These are phyloP conservation scores for Antedon mediterranea DNA, from an alignment of 53 echinoderm and acorn worm genomes.

Conservation along the genomic window DNA sequence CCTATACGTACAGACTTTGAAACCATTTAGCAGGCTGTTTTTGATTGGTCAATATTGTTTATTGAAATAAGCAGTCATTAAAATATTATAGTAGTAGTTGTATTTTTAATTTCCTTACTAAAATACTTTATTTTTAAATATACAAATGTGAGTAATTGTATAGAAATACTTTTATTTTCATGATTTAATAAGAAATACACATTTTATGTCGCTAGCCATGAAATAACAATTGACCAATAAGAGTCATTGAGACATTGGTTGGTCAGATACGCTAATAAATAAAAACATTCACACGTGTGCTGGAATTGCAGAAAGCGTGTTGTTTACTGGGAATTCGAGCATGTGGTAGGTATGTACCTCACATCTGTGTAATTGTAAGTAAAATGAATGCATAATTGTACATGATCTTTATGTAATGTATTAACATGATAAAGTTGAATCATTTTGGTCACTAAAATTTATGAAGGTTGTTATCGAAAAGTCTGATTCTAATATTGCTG, in stretches of 20 bases:
- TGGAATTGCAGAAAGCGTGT: neutral
- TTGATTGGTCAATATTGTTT: neutral
- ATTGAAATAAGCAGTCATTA: neutral
- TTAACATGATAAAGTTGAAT: too few relatives aligned
- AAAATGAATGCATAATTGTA: neutral
- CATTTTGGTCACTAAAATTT: too few relatives aligned
- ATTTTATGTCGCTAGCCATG: too few relatives aligned
- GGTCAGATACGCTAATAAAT: neutral
- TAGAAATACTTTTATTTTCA: too few relatives aligned
- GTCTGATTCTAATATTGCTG: too few relatives aligned
- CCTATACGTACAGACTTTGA: neutral
- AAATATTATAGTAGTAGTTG: too few relatives aligned
- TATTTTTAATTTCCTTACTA: too few relatives aligned
- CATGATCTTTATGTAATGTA: too few relatives aligned
- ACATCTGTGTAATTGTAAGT: neutral
- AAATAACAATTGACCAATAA: neutral
- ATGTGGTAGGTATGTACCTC: neutral
- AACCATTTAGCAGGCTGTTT: neutral
- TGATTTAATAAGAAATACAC: too few relatives aligned
- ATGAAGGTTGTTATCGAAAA: too few relatives aligned
- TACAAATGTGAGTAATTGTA: too few relatives aligned
- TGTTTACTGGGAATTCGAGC: neutral
- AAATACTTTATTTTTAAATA: too few relatives aligned
- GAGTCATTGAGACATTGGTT: neutral
- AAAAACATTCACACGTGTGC: neutral